Base-by-base conservation (phyloP, 1,140 invertebrate species). In the Drosophila melanica region DNA sequence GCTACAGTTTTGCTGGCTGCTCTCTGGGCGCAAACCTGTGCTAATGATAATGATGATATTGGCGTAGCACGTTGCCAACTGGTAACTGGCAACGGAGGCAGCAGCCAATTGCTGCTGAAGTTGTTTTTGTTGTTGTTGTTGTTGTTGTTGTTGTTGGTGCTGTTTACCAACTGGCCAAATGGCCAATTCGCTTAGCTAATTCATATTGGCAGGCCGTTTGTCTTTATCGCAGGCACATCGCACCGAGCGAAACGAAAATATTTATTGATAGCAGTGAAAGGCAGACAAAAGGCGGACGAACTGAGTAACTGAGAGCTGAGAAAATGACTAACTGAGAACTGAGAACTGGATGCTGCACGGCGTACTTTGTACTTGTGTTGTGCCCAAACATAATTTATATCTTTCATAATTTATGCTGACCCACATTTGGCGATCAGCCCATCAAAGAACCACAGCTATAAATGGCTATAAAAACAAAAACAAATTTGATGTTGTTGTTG, bases 11-110 rank as follows among this genome's bases (percentile, higher is more conserved):
- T 64, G 59, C 42, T 51, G 20, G 60, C 55, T 51, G 45, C 69
- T 60, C 14, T 54, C 53, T 75, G 71, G 66, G 76, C 80, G 66
- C 76, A 86, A 81, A 72, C 62, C 81, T 76, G 75, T 77, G 76
- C 84, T 87, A 87, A 87, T 87, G 82, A 87, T 87, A 87, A 87
- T 87, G 82, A 89, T 89, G 79, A 89, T 89, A 87, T 81, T 82
- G 76, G 41, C 54, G 51, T 48, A 62, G 50, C 57, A 68, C 70
- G 55, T 59, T 53, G 54, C 63, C 69, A 54, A 16, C 41, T 39
- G 65, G 35, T 45, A 55, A 35, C 41, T 20, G 27, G 51, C 45
- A 14, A 45, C 14, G 9, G 35, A 11, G 4, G 50, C 41, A 51
- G 10, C 30, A 48, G 57, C 30, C 42, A 20, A 16, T 27, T 27